Base-by-base conservation (phyloP, 1,140 invertebrate species). In the Drosophila sproati region DNA sequence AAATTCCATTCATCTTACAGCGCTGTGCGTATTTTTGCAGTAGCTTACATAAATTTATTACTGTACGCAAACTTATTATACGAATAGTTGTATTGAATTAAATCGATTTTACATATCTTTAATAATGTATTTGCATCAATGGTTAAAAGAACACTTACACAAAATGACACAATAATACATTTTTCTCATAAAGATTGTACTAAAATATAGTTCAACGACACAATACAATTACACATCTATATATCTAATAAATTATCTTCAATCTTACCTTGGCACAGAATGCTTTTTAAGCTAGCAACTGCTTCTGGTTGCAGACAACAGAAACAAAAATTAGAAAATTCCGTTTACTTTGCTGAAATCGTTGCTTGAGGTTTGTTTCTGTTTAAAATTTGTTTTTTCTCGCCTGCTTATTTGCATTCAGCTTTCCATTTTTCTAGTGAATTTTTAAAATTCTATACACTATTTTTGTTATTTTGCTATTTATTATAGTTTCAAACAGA, bases 231-330 rank as follows among this genome's bases (percentile, higher is more conserved):
- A 28, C 4, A 35, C 32, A 28, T 55, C 8, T 62, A 31, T 37
- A 4, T 20, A 31, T 20, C 6, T 4, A 7, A 31, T 63, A 20
- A 8, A 56, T 37, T 70, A 70, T 70, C 67, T 75, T 82, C 64
- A 83, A 86, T 86, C 82, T 83, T 83, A 83, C 81, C 81, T 83
- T 83, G 81, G 63, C 77, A 80, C 77, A 80, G 57, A 85, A 68
- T 60, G 48, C 59, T 50, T 57, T 59, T 70, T 48, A 8, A 63
- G 12, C 45, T 45, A n/a, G 60, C 10, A 39, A 51, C 45, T 28
- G 29, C 37, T 29, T 45, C 20, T 77, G 43, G 68, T 63, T 57
- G 41, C 63, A 57, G 52, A 47, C 41, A 54, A 67, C 34, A 29
- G 4, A 60, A 70, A 60, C 39, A 57, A 77, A 60, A 62, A 34